Evolutionary conservation across 2,797 vertebrate species (phyloP), one percentile per base, ranked within the genome.

Genomic region (Malacoctenus gilli): DNA sequence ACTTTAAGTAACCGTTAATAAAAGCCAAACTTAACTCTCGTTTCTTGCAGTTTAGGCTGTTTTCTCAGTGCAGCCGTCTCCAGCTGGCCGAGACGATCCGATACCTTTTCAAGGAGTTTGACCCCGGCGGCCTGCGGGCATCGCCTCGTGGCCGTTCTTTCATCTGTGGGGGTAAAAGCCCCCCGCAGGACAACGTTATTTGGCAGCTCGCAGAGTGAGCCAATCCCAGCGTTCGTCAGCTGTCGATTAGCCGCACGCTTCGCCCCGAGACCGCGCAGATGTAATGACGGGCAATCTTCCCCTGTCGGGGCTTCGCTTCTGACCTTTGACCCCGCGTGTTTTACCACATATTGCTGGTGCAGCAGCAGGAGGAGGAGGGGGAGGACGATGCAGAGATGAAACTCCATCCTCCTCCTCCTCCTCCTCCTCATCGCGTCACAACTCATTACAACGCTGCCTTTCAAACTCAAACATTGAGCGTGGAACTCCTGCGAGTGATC

Each of bases 191-290:
- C 25, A 54, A 19, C 6, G 1, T 77, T 64, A 80, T 79, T 65
- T 63, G 55, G 73, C 55, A 46, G 53, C 75, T 55, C 58, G 73
- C 28, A 47, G 70, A 64, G 59, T 56, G 71, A 75, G 53, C 56
- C 55, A 48, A 16, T 49, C 54, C 23, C 8, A 40, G 59, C 8
- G 58, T 70, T 85, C 80, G 80, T 77, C 79, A 71, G 62, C 73
- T 55, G 48, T 5, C 65, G 65, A 83, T 84, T 70, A 80, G 46
- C 8, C 6, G 47, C 55, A 22, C 28, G 44, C 67, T 23, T 31
- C 42, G 25, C 25, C 52, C 36, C 5, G 5, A 46, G n/a, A 58
- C 46, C 25, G 20, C 8, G 31, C n/a, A 56, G 47, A 35, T 28
- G 21, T 28, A 40, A 37, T 52, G 59, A 65, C 56, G 68, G 46